A percentile compares a stretch with the other conserved stretches of the same genome.
Conservation (phyloP, 2,797 vertebrate genomes). For the Ataeniobius toweri region DNA sequence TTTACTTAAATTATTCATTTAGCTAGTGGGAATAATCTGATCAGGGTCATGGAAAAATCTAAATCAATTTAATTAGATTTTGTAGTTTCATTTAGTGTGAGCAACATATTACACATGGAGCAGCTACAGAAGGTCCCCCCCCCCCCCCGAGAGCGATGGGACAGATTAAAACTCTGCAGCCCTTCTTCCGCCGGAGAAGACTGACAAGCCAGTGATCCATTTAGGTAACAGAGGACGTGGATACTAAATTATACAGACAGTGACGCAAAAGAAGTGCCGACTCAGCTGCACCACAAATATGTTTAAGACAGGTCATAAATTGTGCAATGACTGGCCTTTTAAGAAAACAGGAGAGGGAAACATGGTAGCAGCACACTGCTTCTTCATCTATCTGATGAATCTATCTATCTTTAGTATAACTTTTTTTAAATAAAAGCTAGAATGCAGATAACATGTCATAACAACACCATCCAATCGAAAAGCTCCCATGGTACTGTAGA, state of each 20-base stretch:
- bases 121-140: constrained; percentile 26
- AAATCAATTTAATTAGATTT: constrained; percentile 63
- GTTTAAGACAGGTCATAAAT: constrained; percentile 56
- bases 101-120: constrained; percentile 43
- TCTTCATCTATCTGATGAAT: not conserved
- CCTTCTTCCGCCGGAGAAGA: constrained; percentile 27
- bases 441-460: not conserved
- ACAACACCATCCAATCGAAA: not conserved
- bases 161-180: constrained; percentile 31
- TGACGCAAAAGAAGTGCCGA: constrained; percentile 57
- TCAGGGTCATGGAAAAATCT: constrained; percentile 67
- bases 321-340: constrained; percentile 25
- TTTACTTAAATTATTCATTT: constrained; percentile 59
- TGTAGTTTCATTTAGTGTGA: constrained; percentile 55
- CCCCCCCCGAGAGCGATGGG: constrained; percentile 24
- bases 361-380: not conserved
- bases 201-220: constrained; percentile 41
- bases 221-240: constrained; percentile 39
- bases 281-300: constrained; percentile 58
- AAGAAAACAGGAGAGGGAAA: not conserved
- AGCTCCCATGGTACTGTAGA: too few relatives aligned
- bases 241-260: constrained; percentile 67
- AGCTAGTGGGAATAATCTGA: constrained; percentile 45
- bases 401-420: too few relatives aligned
- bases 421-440: not conserved